Evolutionary conservation across 2,797 vertebrate species (phyloP).

Genomic region (Vultur gryphus): DNA sequence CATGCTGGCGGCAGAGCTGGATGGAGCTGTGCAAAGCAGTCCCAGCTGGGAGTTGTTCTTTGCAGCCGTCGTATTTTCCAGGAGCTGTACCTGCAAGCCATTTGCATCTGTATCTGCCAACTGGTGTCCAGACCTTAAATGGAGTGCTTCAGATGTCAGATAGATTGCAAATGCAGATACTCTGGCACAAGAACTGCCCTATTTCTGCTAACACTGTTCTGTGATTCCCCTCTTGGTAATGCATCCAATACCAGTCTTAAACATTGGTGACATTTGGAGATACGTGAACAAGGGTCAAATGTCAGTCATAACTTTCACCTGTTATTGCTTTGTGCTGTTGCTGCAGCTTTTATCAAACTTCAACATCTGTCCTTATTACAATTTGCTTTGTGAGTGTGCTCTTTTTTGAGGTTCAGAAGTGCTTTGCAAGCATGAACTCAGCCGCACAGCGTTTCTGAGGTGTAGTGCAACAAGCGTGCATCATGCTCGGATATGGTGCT

Average conservation of each 20-base stretch:
- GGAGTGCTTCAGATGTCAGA: not conserved
- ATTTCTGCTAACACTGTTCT: not conserved
- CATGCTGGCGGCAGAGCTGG: not conserved
- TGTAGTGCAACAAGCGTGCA: not conserved
- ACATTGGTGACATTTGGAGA: not conserved
- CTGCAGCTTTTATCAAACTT: not conserved
- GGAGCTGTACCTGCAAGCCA: not conserved
- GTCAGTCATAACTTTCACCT: not conserved
- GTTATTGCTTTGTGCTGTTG: not conserved
- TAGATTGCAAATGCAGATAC: not conserved
- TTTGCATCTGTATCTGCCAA: slow-evolving; percentile 8
- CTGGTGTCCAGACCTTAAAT: not conserved
- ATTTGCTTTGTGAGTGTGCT: not conserved
- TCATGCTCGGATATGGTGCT: not conserved
- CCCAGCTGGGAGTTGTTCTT: not conserved
- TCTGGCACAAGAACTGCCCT: not conserved
- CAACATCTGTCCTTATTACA: not conserved
- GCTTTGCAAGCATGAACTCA: not conserved
- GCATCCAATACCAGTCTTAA: not conserved
- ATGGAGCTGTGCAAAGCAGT: not conserved
- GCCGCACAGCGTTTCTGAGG: not conserved
- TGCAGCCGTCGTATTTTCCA: not conserved
- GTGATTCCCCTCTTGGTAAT: not conserved
- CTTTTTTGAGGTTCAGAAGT: not conserved
- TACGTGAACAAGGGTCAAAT: not conserved